Base-by-base conservation (phyloP, 2,113 vertebrate species). In the Catagonus wagneri region DNA sequence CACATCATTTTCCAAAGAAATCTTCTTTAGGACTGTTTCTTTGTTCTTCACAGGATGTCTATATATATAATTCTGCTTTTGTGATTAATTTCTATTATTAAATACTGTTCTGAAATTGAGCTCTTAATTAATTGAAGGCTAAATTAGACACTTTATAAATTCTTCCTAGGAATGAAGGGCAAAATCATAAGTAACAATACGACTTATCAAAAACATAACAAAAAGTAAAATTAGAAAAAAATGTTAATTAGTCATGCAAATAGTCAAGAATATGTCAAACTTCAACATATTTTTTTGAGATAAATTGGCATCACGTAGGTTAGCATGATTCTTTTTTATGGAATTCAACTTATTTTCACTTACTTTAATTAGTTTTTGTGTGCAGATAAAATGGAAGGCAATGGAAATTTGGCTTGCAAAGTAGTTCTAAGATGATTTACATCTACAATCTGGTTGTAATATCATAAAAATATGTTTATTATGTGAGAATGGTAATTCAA, bases 381-480 rank as follows among this genome's bases (percentile, higher is more conserved):
- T 93, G 63, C 75, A 94, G 90, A 95, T 90, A 97, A 92, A 95
- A 97, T 95, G 76, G 81, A 96, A 97, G 76, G 89, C 58, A 83
- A 79, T 88, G 34, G 65, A 90, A 90, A 97, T 97, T 88, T 95
- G 96, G 69, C 93, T 96, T 92, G 91, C 88, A 94, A 95, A 96
- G 84, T 96, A 94, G 75, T 90, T 97, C 80, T 95, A 80, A 95
- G 93, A 65, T 74, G 75, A 86, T 92, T 50, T 86, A 69, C 88
- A 83, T 78, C 84, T 65, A 92, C 91, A 92, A 74, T 94, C 95
- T 94, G 85, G 75, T 83, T 91, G 61, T 95, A 88, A 93, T 72
- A 52, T 60, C 58, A 54, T 85, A 72, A 79, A 89, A 94, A 78
- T 95, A 88, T 91, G 85, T 80, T 96, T 85, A 95, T 90, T 88